Percentiles rank a stretch among this genome's conserved stretches.
phyloP scores from a whole-genome alignment of 23 tunicate species.

The Ciona savignyi region DNA sequence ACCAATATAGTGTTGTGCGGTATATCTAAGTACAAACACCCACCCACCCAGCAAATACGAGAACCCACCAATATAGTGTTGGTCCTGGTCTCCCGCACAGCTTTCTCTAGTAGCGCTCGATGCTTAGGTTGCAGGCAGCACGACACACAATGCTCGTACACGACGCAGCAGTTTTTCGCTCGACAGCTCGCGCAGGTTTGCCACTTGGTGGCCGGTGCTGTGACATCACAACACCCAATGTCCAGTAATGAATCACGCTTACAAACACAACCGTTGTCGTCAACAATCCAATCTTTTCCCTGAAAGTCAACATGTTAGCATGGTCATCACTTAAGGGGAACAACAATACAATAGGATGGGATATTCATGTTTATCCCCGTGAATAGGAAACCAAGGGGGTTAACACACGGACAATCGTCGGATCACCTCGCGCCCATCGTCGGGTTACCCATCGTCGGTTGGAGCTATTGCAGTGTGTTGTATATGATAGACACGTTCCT shows the following conservation, averaged over 20 bases:
- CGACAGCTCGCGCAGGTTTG: constrained; percentile 45
- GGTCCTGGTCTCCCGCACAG: constrained; percentile 7
- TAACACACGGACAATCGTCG: too few relatives aligned
- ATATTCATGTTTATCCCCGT: too few relatives aligned
- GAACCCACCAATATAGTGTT: not conserved
- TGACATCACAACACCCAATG: not conserved
- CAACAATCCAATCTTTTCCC: constrained; percentile 65
- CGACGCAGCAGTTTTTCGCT: constrained; percentile 52
- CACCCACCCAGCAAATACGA: not conserved
- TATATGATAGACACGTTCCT: too few relatives aligned
- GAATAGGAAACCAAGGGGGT: too few relatives aligned
- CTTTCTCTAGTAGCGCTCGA: constrained; percentile 47
- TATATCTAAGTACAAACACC: too few relatives aligned
- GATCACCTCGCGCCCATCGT: too few relatives aligned
- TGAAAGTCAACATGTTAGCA: too few relatives aligned
- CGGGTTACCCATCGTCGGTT: too few relatives aligned
- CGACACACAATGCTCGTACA: constrained; percentile 89
- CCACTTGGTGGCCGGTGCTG: constrained; percentile 24
- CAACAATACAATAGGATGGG: too few relatives aligned
- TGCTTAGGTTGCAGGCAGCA: constrained; percentile 91
- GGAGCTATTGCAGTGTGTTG: too few relatives aligned
- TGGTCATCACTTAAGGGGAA: too few relatives aligned
- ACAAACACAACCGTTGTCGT: constrained; percentile 80
- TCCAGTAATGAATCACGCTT: not conserved
- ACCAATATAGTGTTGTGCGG: too few relatives aligned